Evolutionary conservation across 2,888 invertebrate species (phyloP).

Genomic region (Stenolophus ochropezus): DNA sequence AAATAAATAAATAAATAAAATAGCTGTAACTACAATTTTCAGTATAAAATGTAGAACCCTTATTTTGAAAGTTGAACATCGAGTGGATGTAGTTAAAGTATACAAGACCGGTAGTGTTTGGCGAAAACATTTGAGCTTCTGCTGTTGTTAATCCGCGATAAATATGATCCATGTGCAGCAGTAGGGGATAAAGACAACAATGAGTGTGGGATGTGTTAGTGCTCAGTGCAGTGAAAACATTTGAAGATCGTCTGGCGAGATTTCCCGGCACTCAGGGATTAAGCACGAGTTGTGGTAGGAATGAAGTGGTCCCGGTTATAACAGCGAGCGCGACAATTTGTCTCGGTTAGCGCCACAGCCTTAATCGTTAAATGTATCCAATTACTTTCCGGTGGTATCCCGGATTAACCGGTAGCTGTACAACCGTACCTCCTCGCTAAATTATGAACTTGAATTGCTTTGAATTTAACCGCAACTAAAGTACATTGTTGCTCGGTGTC

Average conservation of each 20-base stretch:
- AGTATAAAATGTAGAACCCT: no score
- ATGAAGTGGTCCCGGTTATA: constrained; percentile 49
- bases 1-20: no score
- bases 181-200: neutral
- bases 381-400: constrained; percentile 56
- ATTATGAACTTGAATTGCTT: constrained; percentile 51
- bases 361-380: constrained; percentile 60
- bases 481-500: constrained; percentile 16
- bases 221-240: neutral
- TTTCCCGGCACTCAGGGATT: neutral
- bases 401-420: constrained; percentile 51
- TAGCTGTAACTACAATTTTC: no score
- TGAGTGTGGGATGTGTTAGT: neutral
- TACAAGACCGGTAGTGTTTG: no score
- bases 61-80: no score
- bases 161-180: neutral
- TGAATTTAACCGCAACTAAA: constrained; percentile 43
- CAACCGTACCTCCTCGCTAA: constrained; percentile 2
- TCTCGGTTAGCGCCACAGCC: constrained; percentile 55
- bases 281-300: constrained; percentile 26
- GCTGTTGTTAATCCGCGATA: no score
- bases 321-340: constrained; percentile 53
- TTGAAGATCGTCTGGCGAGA: neutral
- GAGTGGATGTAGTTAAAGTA: no score
- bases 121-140: no score